phyloP scores from a whole-genome alignment of 2,113 vertebrate genomes.

The Aplodontia rufa region DNA sequence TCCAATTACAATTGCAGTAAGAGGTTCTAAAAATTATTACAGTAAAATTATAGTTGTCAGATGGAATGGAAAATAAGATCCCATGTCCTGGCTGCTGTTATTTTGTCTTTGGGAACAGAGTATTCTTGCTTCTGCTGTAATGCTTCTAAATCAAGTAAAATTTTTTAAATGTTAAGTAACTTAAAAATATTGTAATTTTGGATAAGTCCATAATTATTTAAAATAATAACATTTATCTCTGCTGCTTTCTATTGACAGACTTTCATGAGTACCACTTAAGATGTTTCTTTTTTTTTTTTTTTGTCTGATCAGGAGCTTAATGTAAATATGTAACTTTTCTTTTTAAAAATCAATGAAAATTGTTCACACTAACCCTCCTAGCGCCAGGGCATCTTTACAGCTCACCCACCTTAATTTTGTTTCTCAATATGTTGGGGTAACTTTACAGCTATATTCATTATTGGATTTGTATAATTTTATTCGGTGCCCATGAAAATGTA shows the following conservation, averaged over 20 bases:
- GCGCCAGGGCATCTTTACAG: not conserved
- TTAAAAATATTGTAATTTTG: slow-evolving; percentile 38
- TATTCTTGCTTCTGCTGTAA: not conserved
- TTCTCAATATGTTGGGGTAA: not conserved
- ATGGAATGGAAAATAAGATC: slow-evolving; percentile 40
- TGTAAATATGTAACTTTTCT: not conserved
- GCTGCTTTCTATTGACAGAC: not conserved
- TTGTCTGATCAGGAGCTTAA: not conserved
- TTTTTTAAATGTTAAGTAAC: not conserved
- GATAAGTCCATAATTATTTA: not conserved
- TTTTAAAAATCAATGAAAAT: not conserved
- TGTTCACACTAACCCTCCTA: not conserved
- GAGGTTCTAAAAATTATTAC: slow-evolving; percentile 63
- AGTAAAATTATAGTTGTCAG: slow-evolving; percentile 65
- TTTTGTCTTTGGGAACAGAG: not conserved
- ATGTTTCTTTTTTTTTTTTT: not conserved
- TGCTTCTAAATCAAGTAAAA: not conserved
- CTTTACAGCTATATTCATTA: not conserved
- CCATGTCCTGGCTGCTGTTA: not conserved
- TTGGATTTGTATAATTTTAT: not conserved
- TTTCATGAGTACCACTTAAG: not conserved
- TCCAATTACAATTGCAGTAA: slow-evolving; percentile 68
- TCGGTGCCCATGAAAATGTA: not conserved
- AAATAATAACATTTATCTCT: not conserved
- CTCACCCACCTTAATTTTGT: not conserved